Evolutionary conservation across 2,113 vertebrate species (phyloP), one percentile per base, ranked within the genome.

Genomic region (Pollachius pollachius): DNA sequence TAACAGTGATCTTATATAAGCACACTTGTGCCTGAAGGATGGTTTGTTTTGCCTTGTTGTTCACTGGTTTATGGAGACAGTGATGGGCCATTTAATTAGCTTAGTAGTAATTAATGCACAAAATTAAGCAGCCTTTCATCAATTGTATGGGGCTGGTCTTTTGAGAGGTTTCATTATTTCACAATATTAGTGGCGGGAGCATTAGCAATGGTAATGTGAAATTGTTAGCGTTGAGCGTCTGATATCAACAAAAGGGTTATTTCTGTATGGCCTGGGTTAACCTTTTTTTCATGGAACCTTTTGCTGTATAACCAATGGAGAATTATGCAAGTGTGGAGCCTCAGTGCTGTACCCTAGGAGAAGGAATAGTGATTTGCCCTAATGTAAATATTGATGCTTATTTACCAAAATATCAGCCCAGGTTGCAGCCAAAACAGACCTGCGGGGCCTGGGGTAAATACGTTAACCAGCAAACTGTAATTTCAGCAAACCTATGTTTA

Each of bases 41-140:
- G 64, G 69, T 69, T 85, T 85, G 65, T 80, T 89, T 84, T 75
- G 76, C 74, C 73, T 78, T 65, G 70, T 72, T 89, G 79, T 89
- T 92, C 86, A 88, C 78, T 80, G 82, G 71, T 81, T 85, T 84
- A 76, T 84, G 80, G 84, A 76, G 67, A 82, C 84, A 83, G 78
- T 89, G 87, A 90, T 87, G 86, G 82, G 84, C 78, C 76, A 80
- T 88, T 89, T 84, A 72, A 83, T 91, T 89, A 84, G 80, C 83
- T 84, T 71, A 73, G 78, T 72, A 84, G 81, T 88, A 87, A 88
- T 89, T 79, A 81, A 87, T 87, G 76, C 70, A 73, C 64, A 81
- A 79, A 84, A 83, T 87, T 74, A 83, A 71, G 78, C 71, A 78
- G 78, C 63, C 79, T 87, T 85, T 81, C 74, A 90, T 89, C 76